Percentiles rank a stretch among this genome's conserved stretches.
These are phyloP conservation scores for Tineola bisselliella DNA, from an alignment of 2,888 invertebrate genomes.

Conservation along the genomic window DNA sequence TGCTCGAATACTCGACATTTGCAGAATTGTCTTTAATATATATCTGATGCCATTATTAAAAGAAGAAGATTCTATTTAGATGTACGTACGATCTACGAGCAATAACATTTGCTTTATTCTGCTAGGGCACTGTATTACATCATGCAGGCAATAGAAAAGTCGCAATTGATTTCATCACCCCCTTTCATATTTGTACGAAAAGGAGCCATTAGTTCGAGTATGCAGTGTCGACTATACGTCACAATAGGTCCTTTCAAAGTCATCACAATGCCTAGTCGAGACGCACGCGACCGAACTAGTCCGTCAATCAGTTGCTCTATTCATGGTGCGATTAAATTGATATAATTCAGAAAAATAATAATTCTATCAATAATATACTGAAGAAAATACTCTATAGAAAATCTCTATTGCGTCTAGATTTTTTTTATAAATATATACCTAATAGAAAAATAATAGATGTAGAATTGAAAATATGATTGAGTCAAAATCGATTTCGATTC, in stretches of 20 bases:
- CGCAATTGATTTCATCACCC: constrained; percentile 12
- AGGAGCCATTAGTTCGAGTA: constrained; percentile 12
- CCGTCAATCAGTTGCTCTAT: constrained; percentile 18
- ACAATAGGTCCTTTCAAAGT: constrained; percentile 18
- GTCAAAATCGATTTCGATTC: not conserved
- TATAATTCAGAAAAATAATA: too few species aligned
- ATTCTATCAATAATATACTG: too few species aligned
- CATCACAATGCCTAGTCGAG: constrained; percentile 14
- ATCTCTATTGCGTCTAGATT: too few species aligned
- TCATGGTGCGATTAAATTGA: not conserved
- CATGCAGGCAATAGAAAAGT: not conserved
- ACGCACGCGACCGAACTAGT: constrained; percentile 17
- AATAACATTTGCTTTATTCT: not conserved
- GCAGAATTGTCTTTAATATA: too few species aligned
- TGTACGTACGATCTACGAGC: too few species aligned
- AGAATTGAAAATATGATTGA: too few species aligned
- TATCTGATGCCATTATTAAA: too few species aligned
- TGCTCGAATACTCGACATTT: too few species aligned
- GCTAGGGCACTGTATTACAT: not conserved
- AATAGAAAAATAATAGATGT: too few species aligned
- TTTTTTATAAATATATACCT: too few species aligned
- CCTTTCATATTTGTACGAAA: not conserved
- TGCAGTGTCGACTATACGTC: constrained; percentile 11
- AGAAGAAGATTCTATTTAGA: not conserved
- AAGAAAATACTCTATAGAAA: too few species aligned